These are phyloP conservation scores for Orchestes rusci DNA, from an alignment of 2,888 invertebrate species.

Conservation along the genomic window DNA sequence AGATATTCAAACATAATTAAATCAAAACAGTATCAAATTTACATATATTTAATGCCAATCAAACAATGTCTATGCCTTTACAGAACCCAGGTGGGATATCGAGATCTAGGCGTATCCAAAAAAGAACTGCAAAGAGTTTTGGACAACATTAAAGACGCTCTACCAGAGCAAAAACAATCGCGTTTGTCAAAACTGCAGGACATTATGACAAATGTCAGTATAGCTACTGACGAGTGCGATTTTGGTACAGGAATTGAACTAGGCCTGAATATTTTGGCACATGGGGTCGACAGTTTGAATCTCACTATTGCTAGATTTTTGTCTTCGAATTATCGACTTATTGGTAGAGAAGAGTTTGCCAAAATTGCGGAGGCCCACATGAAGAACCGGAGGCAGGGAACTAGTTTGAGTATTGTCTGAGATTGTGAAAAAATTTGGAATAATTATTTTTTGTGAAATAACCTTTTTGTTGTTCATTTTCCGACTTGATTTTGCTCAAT, in stretches of 20 bases:
- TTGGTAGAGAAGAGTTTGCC: constrained; percentile 64
- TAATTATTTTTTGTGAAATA: too few species aligned
- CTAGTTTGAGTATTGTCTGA: constrained; percentile 45
- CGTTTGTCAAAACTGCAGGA: constrained; percentile 69
- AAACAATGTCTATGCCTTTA: constrained; percentile 2
- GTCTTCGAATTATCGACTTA: constrained; percentile 66
- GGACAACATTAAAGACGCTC: constrained; percentile 54
- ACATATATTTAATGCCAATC: too few species aligned
- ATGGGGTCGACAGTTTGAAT: constrained; percentile 64
- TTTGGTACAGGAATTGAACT: constrained; percentile 89
- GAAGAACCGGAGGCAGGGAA: constrained; percentile 56
- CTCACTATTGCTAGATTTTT: constrained; percentile 57
- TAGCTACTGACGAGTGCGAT: constrained; percentile 92
- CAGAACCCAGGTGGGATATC: constrained; percentile 73
- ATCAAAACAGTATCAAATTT: too few species aligned
- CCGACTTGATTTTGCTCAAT: too few species aligned
- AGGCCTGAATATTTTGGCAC: constrained; percentile 78
- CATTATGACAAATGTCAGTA: constrained; percentile 69
- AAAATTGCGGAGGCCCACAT: constrained; percentile 72
- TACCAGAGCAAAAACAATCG: constrained; percentile 52
- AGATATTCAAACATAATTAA: too few species aligned
- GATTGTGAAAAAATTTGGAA: too few species aligned
- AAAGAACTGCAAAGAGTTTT: constrained; percentile 59
- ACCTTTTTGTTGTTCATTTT: too few species aligned
- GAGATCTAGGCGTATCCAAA: constrained; percentile 47